phyloP scores from a whole-genome alignment of 2,113 vertebrate species.

The Salvelinus sp. region DNA sequence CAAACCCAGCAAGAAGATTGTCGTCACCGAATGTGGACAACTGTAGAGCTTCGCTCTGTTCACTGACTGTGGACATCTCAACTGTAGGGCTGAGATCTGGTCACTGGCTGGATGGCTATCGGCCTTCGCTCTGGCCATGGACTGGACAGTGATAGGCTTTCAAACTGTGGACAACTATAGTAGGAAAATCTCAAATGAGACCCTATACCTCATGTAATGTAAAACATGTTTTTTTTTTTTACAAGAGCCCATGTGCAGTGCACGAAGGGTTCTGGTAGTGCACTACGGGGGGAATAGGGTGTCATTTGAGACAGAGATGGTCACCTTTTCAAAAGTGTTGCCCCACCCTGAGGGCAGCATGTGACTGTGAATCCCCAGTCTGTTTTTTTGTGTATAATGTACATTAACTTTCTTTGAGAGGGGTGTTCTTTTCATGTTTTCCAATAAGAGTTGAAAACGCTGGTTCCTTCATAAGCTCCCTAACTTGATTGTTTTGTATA shows the following conservation, averaged over 20 bases:
- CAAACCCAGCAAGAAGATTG: slow-evolving; percentile 76
- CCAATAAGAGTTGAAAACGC: slow-evolving; percentile 73
- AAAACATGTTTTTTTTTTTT: too few species aligned
- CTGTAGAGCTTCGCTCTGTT: slow-evolving; percentile 58
- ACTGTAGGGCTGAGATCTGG: too few species aligned
- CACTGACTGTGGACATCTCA: not conserved
- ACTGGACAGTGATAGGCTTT: too few species aligned
- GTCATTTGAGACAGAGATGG: not conserved
- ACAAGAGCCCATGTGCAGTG: not conserved
- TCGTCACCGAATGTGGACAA: slow-evolving; percentile 87
- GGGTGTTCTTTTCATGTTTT: slow-evolving; percentile 71
- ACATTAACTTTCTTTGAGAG: slow-evolving; percentile 48
- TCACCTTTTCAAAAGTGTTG: not conserved
- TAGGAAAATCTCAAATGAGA: not conserved
- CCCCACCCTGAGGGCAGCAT: not conserved
- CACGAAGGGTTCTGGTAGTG: too few species aligned
- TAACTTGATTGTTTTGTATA: slow-evolving; percentile 20
- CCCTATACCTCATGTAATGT: not conserved
- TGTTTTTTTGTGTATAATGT: slow-evolving; percentile 79
- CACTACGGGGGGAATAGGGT: too few species aligned
- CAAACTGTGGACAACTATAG: too few species aligned
- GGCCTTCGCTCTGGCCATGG: too few species aligned
- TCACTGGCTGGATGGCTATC: too few species aligned
- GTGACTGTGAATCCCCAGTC: not conserved
- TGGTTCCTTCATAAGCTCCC: slow-evolving; percentile 51